These are phyloP conservation scores for Acanthiza pusilla DNA, from an alignment of 2,797 vertebrate genomes.

Conservation along the genomic window DNA sequence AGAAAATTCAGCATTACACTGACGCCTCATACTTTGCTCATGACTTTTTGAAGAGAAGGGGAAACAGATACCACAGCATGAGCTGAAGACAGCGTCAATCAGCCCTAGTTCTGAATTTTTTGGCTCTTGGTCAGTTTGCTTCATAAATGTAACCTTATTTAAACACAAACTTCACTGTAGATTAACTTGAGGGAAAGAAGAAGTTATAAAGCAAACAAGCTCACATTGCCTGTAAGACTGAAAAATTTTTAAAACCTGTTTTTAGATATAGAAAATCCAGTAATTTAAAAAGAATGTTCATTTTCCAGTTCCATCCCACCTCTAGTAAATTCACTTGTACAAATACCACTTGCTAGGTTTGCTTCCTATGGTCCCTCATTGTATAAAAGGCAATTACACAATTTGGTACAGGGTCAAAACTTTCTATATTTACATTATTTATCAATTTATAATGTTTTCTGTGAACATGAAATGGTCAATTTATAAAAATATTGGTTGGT, in stretches of 20 bases:
- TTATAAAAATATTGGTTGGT: background rate
- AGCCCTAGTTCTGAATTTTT: constrained; percentile 51
- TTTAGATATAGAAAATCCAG: background rate
- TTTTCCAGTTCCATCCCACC: background rate
- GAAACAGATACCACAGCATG: constrained; percentile 1
- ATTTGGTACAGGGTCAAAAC: background rate
- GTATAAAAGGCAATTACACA: background rate
- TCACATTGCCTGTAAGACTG: background rate
- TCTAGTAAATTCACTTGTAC: background rate
- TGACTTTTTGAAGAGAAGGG: constrained; percentile 14
- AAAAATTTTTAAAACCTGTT: background rate
- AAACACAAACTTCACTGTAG: constrained; percentile 26
- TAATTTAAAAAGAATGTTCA: background rate
- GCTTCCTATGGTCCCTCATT: background rate
- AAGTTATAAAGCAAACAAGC: background rate
- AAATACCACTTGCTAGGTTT: background rate
- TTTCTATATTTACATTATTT: background rate
- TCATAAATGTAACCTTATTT: constrained; percentile 40
- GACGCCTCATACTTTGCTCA: constrained; percentile 1
- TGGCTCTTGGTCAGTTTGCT: constrained; percentile 41
- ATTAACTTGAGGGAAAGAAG: background rate
- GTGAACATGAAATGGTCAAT: background rate
- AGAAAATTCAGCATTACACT: constrained; percentile 30
- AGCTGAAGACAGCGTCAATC: constrained; percentile 22
- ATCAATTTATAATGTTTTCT: background rate